Base-by-base conservation (phyloP, 2,888 invertebrate species). In the Phorcus lineatus region DNA sequence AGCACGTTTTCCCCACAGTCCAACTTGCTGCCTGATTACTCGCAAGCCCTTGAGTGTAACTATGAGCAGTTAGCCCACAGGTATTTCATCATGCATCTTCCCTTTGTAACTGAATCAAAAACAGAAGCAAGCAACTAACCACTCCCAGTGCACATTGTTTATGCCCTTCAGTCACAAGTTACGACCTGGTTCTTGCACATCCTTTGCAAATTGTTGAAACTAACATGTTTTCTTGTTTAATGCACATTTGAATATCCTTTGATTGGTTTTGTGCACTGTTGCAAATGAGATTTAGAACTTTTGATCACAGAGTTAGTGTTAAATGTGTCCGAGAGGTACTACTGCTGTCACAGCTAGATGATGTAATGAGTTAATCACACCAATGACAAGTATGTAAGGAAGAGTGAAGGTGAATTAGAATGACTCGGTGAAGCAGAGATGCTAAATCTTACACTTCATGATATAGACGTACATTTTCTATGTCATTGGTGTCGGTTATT, bases 1-100 rank as follows among this genome's bases (percentile, higher is more conserved):
- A 62, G 62, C 62, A 62, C 74, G 52, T 74, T 52, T 74, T 52
- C 40, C 52, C 52, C 74, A 52, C 74, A 74, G 74, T 74, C 74
- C 40, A 74, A 74, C 52, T 52, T 74, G 74, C 74, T 74, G 47
- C 47, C 47, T 74, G 74, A 74, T 52, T 52, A 62, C 62, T 24
- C 62, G 24, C 62, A 47, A 47, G 74, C 52, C 24, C 24, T 52
- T 52, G 74, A 74, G n/a, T 74, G 52, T 52, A 74, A 52, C 52
- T 74, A 74, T 52, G 74, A 74, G 52, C 74, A 74, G 74, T 52
- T 74, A 74, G 74, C 74, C 40, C 47, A 74, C 74, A 74, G 74
- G 74, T 74, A 74, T 74, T 74, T 52, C 11, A 19, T 40, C 40
- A 19, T 74, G 22, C 19, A 74, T 47, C 47, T 74, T 74, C 70